These are phyloP conservation scores for Epinotia ramella DNA, from an alignment of 2,888 invertebrate genomes.

Conservation along the genomic window DNA sequence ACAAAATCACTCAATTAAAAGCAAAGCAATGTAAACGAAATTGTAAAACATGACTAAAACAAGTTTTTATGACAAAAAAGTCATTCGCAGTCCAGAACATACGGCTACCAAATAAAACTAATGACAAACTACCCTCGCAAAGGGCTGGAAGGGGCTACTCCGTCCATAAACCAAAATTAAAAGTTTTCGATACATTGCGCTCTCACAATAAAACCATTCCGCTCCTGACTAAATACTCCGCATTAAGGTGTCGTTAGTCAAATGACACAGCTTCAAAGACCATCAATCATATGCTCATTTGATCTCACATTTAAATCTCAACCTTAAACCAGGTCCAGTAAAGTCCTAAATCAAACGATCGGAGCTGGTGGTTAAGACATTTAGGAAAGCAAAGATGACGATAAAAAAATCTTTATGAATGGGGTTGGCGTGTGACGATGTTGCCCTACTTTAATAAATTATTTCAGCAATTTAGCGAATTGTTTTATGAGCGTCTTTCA, in stretches of 20 bases:
- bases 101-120: conserved; percentile 37
- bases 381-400: conserved; percentile 47
- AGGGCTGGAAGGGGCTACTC: conserved; percentile 64
- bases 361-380: conserved; percentile 43
- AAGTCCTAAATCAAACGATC: conserved; percentile 46
- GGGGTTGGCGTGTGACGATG: conserved; percentile 73
- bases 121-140: conserved; percentile 42
- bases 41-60: background rate
- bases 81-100: conserved; percentile 20
- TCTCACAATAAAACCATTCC: conserved; percentile 76
- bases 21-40: background rate
- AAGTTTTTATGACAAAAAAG: conserved; percentile 4
- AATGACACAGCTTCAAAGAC: conserved; percentile 63
- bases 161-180: conserved; percentile 83
- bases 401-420: conserved; percentile 77
- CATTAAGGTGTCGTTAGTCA: conserved; percentile 83
- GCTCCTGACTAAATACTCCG: conserved; percentile 78
- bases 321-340: conserved; percentile 43
- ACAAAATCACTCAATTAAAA: too few species aligned
- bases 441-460: conserved; percentile 75
- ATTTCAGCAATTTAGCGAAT: conserved; percentile 70
- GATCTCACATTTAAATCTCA: conserved; percentile 45
- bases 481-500: conserved; percentile 68
- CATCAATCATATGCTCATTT: conserved; percentile 49
- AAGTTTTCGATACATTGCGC: conserved; percentile 83